Conservation (phyloP, 2,113 vertebrate genomes). For the Actinemys pallida region DNA sequence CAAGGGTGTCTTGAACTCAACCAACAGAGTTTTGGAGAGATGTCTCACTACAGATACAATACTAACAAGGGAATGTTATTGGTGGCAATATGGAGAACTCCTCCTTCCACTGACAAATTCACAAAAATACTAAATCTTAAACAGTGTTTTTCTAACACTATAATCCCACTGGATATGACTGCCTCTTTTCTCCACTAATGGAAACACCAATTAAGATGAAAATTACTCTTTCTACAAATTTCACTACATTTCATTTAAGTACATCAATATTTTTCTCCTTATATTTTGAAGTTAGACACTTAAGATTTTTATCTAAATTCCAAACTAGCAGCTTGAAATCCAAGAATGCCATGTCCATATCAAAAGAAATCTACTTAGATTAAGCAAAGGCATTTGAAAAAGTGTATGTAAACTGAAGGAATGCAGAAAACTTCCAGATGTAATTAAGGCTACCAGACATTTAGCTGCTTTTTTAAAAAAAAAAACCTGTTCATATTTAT, state of each 20-base stretch:
- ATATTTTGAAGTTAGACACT: not conserved
- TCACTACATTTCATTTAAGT: not conserved
- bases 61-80: not conserved
- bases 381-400: not conserved
- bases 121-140: not conserved
- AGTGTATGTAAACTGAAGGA: not conserved
- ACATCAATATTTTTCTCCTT: not conserved
- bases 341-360: not conserved
- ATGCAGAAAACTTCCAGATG: not conserved
- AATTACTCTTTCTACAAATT: not conserved
- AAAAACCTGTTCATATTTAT: not conserved
- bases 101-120: not conserved
- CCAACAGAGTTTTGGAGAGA: slow-evolving; percentile 1
- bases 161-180: not conserved
- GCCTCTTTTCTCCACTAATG: not conserved
- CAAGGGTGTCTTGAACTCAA: not conserved
- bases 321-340: not conserved
- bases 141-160: not conserved
- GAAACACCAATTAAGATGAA: not conserved
- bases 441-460: not conserved
- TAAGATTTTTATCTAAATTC: not conserved
- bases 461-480: not conserved
- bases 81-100: not conserved
- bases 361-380: not conserved
- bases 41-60: rapidly evolving